Conservation (phyloP, 1,140 invertebrate species). For the Lepidurus packardi region DNA sequence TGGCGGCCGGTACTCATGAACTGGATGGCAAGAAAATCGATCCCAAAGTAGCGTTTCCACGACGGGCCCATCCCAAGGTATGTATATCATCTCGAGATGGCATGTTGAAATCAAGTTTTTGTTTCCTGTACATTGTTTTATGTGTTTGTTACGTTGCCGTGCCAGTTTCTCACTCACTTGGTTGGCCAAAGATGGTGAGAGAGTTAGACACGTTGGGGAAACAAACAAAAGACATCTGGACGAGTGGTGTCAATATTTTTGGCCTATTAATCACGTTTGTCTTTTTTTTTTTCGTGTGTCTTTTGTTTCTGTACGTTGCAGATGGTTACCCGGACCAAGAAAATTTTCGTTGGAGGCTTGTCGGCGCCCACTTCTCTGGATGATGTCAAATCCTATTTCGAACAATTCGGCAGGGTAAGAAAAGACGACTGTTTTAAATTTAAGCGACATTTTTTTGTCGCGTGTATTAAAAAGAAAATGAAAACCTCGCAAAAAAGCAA, state of each 20-base stretch:
- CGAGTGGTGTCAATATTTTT: too few species aligned
- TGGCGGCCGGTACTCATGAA: conserved; percentile 87
- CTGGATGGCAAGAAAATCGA: conserved; percentile 98
- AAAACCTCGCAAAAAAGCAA: too few species aligned
- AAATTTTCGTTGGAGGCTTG: conserved; percentile 99
- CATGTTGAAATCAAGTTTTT: conserved; percentile 32
- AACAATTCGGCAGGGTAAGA: conserved; percentile 98
- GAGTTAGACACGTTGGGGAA: too few species aligned
- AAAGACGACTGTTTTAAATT: conserved; percentile 4
- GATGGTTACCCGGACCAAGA: conserved; percentile 99
- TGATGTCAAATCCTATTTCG: conserved; percentile 99
- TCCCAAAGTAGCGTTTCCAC: conserved; percentile 98
- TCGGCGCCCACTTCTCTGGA: conserved; percentile 98
- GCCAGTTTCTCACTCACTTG: background rate
- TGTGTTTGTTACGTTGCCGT: background rate
- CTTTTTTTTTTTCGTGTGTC: background rate
- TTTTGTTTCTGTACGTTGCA: conserved; percentile 49
- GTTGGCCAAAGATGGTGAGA: too few species aligned
- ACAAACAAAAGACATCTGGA: too few species aligned
- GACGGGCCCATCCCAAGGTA: conserved; percentile 97
- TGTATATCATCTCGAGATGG: background rate
- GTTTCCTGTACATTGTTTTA: conserved; percentile 25
- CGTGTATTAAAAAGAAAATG: too few species aligned
- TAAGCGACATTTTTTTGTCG: background rate
- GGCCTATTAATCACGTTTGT: background rate